phyloP scores from a whole-genome alignment of 2,888 invertebrate genomes.

The Xanthia icteritia region DNA sequence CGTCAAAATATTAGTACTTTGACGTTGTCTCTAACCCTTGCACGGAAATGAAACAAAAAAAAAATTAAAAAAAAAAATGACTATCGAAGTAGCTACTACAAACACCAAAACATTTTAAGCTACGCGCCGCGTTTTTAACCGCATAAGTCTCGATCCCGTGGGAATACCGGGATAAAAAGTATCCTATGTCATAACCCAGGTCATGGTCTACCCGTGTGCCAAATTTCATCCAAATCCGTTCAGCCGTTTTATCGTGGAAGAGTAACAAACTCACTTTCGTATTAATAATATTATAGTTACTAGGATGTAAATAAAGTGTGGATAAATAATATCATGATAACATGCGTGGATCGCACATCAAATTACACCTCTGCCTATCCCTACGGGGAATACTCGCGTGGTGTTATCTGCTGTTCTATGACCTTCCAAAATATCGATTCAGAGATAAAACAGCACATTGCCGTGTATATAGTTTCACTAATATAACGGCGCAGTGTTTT shows the following conservation, averaged over 20 bases:
- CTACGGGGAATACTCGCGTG: not conserved
- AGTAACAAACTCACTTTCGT: too few relatives aligned
- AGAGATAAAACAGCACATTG: constrained; percentile 39
- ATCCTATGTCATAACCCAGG: too few relatives aligned
- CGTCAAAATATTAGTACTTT: not conserved
- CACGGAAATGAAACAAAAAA: not conserved
- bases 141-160: too few relatives aligned
- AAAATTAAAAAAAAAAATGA: not conserved
- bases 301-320: not conserved
- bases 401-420: constrained; percentile 6
- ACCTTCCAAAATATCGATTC: constrained; percentile 36
- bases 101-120: not conserved
- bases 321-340: not conserved
- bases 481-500: constrained; percentile 19
- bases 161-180: too few relatives aligned
- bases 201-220: too few relatives aligned
- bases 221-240: too few relatives aligned
- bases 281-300: too few relatives aligned
- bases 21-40: not conserved
- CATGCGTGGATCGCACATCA: not conserved
- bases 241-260: too few relatives aligned
- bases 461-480: constrained; percentile 28
- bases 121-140: too few relatives aligned
- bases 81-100: not conserved
- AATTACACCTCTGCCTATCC: not conserved